Percentiles rank a stretch among this genome's conserved stretches.
Evolutionary conservation across 2,797 vertebrate species (phyloP).

Genomic region (Molossus molossus): DNA sequence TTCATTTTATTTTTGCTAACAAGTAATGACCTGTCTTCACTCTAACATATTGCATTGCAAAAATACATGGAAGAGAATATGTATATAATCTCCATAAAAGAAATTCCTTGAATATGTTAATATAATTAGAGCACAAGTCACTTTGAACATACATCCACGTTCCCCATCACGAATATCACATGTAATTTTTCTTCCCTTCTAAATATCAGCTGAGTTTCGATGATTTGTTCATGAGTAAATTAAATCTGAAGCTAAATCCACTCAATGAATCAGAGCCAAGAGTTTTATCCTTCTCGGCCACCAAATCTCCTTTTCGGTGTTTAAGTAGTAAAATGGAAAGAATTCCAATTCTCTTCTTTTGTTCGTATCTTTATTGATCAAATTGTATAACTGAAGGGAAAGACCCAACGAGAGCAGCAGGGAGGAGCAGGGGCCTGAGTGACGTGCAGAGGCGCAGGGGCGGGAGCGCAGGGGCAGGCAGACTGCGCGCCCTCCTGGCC

Average conservation of each 20-base stretch:
- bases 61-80: conserved; percentile 39
- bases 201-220: conserved; percentile 55
- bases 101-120: conserved; percentile 43
- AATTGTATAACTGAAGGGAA: background rate
- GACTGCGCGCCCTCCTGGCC: too few species aligned
- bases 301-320: conserved; percentile 40
- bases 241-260: conserved; percentile 57
- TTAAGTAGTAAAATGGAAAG: background rate
- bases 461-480: background rate
- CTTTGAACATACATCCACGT: background rate
- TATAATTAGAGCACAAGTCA: conserved; percentile 34
- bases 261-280: conserved; percentile 59
- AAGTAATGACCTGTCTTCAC: conserved; percentile 43
- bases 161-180: background rate
- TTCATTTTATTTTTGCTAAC: conserved; percentile 57
- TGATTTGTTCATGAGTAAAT: conserved; percentile 43
- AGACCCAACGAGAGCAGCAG: background rate
- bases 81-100: background rate
- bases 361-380: background rate
- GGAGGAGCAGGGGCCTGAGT: background rate
- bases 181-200: background rate
- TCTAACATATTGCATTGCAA: background rate
- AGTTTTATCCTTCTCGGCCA: conserved; percentile 35
- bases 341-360: background rate
- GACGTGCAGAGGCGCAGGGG: background rate